A percentile compares a stretch with the other conserved stretches of the same genome.
Evolutionary conservation across 2,797 vertebrate species (phyloP).

Genomic region (Melanotaenia nigrans): DNA sequence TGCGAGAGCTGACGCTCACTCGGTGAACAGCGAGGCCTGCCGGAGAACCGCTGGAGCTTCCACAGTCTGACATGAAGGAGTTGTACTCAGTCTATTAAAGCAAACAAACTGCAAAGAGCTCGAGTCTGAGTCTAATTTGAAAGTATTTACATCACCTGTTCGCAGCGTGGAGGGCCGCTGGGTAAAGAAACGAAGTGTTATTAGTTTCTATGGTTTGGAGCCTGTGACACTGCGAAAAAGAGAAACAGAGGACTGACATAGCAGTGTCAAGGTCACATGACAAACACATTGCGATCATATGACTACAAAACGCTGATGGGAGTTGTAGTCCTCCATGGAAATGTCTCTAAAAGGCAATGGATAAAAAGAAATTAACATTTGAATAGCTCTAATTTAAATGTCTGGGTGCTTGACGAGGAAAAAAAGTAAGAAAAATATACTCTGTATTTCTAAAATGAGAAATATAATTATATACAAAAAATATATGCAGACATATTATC

Average conservation of each 20-base stretch:
- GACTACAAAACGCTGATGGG: constrained; percentile 38
- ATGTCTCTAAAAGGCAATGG: too few species aligned
- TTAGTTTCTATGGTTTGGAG: constrained; percentile 17
- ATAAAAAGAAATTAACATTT: too few species aligned
- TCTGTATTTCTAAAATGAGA: too few species aligned
- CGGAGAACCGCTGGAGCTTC: constrained; percentile 37
- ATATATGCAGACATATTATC: too few species aligned
- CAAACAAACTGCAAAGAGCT: not conserved
- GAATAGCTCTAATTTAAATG: too few species aligned
- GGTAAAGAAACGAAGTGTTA: not conserved
- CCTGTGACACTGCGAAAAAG: constrained; percentile 48
- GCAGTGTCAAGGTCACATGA: constrained; percentile 77
- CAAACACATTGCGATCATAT: constrained; percentile 71
- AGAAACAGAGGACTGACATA: constrained; percentile 43
- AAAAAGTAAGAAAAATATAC: too few species aligned
- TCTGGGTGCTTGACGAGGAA: too few species aligned
- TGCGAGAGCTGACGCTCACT: constrained; percentile 45
- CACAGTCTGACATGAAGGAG: constrained; percentile 33
- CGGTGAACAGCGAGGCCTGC: constrained; percentile 72
- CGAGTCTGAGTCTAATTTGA: not conserved
- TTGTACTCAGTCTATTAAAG: not conserved
- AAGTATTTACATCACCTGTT: not conserved
- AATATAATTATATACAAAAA: too few species aligned
- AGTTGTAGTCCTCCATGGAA: constrained; percentile 61
- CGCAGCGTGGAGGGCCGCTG: not conserved